Percentiles rank a stretch among this genome's conserved stretches.
Conservation (phyloP, 2,113 vertebrate species). For the Gorilla gorilla region DNA sequence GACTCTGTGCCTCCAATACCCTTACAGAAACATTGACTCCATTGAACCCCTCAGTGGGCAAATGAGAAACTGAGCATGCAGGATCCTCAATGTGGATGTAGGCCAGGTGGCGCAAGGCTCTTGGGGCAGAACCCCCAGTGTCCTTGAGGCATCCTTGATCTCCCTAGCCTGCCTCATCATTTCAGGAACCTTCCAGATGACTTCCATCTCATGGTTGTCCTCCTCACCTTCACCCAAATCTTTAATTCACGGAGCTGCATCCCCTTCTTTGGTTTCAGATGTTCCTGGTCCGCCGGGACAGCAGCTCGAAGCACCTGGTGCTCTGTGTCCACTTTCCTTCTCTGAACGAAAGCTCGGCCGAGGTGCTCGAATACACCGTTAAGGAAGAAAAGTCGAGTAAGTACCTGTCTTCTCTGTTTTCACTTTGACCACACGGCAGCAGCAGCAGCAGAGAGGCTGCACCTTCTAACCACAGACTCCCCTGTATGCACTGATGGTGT, state of each 20-base stretch:
- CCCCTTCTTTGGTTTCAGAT: constrained; percentile 79
- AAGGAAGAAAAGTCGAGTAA: constrained; percentile 92
- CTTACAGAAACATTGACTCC: background rate
- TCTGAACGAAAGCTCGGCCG: constrained; percentile 76
- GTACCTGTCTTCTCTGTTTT: background rate
- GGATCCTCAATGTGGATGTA: accelerated
- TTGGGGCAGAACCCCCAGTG: background rate
- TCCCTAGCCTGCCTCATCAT: background rate
- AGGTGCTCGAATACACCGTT: constrained; percentile 86
- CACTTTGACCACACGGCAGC: background rate
- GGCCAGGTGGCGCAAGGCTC: background rate
- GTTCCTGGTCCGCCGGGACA: constrained; percentile 88
- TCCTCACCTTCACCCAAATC: background rate
- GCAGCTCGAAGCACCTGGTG: constrained; percentile 80
- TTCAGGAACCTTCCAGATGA: background rate
- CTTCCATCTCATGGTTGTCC: background rate
- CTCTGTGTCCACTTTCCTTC: constrained; percentile 87
- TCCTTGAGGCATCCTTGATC: background rate
- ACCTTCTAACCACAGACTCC: background rate
- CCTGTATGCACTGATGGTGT: background rate
- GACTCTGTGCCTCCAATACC: background rate
- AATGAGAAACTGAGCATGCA: background rate
- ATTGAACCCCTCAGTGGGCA: too few species aligned
- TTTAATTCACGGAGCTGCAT: background rate
- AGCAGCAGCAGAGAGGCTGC: background rate